Base-by-base conservation (phyloP, 2,113 vertebrate species). In the Campylorhamphus procurvoides region DNA sequence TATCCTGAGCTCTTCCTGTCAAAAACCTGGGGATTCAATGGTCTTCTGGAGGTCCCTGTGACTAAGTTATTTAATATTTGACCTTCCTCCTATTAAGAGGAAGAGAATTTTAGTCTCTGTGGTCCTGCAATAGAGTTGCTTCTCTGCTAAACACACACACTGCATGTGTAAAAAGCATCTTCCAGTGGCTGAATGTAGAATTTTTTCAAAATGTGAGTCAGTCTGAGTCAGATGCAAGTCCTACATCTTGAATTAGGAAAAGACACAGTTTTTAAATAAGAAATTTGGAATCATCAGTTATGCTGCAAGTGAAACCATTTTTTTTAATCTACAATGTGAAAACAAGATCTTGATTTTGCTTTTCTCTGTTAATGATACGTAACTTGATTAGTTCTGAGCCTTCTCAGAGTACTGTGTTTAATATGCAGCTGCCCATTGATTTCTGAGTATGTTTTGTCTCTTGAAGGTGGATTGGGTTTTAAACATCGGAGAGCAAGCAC, bases 391-490 rank as follows among this genome's bases (percentile, higher is more conserved):
- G 22, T 76, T 92, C 73, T 95, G 60, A 89, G 40, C 15, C 8
- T 81, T 92, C 18, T 91, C 18, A 24, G 50, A 66, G 35, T 63
- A 40, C 77, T 71, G 40, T 82, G 44, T 67, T 83, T 62, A 60
- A 55, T 52, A 56, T 17, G 14, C n/a, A 80, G 22, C 23, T 94
- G 52, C 49, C 33, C 79, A 11, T 77, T 95, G 81, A 85, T 92
- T 23, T 77, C 76, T 87, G 44, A 79, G 58, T 60, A 12, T 95
- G 42, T 68, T 68, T 94, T 94, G 60, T 96, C 35, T 75, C 95
- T 96, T 97, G 9, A 96, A 99, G 99, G 98, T 98, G 67, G 99
- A 99, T 79, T 99, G 99, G 99, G 98, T 97, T 37, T 97, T 99
- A 73, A 98, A 99, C 90, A 98, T 99, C 12, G 99, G 99, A 49